phyloP scores from a whole-genome alignment of 2,797 vertebrate species.

The Hirundo rustica region DNA sequence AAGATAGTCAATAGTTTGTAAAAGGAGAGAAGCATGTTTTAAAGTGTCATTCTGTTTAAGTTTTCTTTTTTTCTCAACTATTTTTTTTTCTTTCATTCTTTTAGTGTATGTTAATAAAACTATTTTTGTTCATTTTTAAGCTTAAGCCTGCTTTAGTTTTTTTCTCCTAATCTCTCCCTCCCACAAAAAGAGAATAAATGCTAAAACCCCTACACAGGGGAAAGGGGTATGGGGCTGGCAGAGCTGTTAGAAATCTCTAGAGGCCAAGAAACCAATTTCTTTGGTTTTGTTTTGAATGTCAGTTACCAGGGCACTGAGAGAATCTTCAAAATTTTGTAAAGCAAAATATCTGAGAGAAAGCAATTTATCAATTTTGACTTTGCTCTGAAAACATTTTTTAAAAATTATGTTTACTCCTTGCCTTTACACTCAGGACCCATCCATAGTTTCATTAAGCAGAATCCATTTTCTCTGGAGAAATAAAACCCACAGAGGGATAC shows the following conservation, averaged over 20 bases:
- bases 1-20: too few species aligned
- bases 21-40: too few species aligned
- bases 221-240: rapidly evolving
- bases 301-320: not conserved
- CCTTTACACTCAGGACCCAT: not conserved
- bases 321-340: not conserved
- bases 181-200: too few species aligned
- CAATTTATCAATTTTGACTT: not conserved
- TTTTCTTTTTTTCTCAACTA: too few species aligned
- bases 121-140: too few species aligned
- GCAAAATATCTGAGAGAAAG: not conserved
- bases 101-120: too few species aligned
- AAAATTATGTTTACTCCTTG: not conserved
- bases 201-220: not conserved
- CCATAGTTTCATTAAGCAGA: not conserved
- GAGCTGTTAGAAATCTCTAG: not conserved
- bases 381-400: not conserved
- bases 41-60: too few species aligned
- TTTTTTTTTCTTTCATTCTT: too few species aligned
- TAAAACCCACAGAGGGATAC: not conserved
- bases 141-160: too few species aligned
- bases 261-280: not conserved
- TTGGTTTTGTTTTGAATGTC: not conserved
- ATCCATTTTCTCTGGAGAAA: not conserved
- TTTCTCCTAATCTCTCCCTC: too few species aligned